phyloP scores from a whole-genome alignment of 1,140 invertebrate species.

The Cataglyphis hispanica region DNA sequence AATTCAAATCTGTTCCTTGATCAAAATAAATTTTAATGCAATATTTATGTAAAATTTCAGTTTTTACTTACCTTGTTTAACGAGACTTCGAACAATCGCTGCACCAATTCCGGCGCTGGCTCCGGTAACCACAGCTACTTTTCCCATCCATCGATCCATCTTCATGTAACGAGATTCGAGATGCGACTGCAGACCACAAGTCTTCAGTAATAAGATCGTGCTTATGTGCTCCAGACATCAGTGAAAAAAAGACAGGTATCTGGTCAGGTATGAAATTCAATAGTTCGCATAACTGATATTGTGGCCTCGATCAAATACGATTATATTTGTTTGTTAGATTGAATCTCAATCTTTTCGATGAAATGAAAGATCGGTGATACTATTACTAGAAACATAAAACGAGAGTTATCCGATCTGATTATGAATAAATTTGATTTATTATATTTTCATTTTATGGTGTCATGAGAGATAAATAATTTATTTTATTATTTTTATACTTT shows the following conservation, averaged over 20 bases:
- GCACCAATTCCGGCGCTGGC: conserved; percentile 88
- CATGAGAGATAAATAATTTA: too few relatives aligned
- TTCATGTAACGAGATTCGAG: conserved; percentile 33
- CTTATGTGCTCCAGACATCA: conserved; percentile 53
- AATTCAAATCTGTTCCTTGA: neutral
- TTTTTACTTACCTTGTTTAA: conserved; percentile 66
- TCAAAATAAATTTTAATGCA: neutral
- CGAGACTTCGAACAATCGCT: conserved; percentile 75
- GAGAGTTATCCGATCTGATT: neutral
- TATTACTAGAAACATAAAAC: neutral
- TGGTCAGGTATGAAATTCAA: conserved; percentile 48
- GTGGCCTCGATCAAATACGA: conserved; percentile 43
- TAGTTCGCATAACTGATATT: conserved; percentile 52
- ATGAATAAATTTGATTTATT: neutral
- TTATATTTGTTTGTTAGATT: conserved; percentile 35
- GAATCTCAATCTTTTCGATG: neutral
- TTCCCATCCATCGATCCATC: conserved; percentile 87
- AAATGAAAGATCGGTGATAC: neutral
- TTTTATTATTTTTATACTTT: too few relatives aligned
- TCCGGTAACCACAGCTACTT: conserved; percentile 88
- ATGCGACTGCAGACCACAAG: conserved; percentile 39
- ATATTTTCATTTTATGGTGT: neutral
- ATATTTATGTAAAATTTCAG: neutral
- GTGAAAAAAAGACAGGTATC: conserved; percentile 51
- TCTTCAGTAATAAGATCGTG: conserved; percentile 43